Evolutionary conservation across 2,113 vertebrate species (phyloP), one percentile per base, ranked within the genome.

Genomic region (Coryphaenoides rupestris): DNA sequence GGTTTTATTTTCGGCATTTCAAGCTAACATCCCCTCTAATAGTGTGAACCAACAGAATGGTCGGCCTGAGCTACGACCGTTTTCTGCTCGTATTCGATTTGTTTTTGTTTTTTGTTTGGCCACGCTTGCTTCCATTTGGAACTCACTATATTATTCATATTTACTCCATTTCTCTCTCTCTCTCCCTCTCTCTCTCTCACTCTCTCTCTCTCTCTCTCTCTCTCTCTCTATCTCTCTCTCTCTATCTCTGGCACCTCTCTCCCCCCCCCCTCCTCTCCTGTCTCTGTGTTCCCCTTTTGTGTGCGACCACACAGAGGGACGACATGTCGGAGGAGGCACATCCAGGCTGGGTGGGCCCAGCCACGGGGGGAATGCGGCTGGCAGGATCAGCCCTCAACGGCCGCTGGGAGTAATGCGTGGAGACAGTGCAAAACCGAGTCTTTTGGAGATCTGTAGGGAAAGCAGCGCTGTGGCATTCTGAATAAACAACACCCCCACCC

Each of bases 271-370:
- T 77, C 76, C 80, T 12, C 33, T 10, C 84, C 80, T 71, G 74
- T 88, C 81, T 89, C 81, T 85, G 72, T 85, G 83, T 83, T 86
- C 81, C 82, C 85, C 83, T 82, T 90, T 86, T 86, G 86, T 85
- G 60, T 62, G 78, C 69, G 89, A 91, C 90, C 91, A 92, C 91
- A 91, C 91, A 92, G 87, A 86, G 79, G 84, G 89, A 89, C 84
- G 86, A 83, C 87, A 88, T 89, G 88, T 80, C 74, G 82, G 88
- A 88, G 82, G 88, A 88, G 82, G 79, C 84, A 88, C 73, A 86
- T 87, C 85, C 85, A 69, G 82, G 78, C 89, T 90, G 91, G 90
- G 89, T 92, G 91, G 90, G 89, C 90, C 83, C 54, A 78, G 84
- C 84, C 86, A 85, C 81, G 84, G 81, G 79, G 81, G 81, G 81